These are phyloP conservation scores for Copidosoma aretas DNA, from an alignment of 2,888 invertebrate genomes.

Conservation along the genomic window DNA sequence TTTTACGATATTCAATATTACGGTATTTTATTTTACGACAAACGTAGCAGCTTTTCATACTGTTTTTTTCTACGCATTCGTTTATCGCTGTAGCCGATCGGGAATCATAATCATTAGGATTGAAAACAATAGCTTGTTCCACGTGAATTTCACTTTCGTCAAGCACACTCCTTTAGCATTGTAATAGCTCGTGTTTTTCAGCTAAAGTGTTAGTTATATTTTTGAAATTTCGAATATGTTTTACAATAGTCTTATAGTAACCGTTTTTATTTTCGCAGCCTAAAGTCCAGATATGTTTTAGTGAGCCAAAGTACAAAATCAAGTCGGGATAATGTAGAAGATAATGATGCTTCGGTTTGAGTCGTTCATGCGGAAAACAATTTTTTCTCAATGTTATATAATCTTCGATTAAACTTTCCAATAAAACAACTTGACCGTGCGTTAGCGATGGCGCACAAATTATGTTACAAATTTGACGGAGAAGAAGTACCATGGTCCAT, in stretches of 20 bases:
- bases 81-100: neutral
- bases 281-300: slow-evolving; percentile 41
- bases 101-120: neutral
- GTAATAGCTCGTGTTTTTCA: slow-evolving; percentile 32
- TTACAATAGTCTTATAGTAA: slow-evolving; percentile 42
- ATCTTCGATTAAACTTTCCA: slow-evolving; percentile 30
- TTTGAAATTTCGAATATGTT: slow-evolving; percentile 43
- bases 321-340: slow-evolving; percentile 38
- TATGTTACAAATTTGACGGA: slow-evolving; percentile 38
- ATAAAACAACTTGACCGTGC: slow-evolving; percentile 32
- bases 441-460: slow-evolving; percentile 37
- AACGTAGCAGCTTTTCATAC: neutral
- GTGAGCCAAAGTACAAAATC: slow-evolving; percentile 39
- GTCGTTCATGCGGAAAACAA: slow-evolving; percentile 32
- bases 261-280: slow-evolving; percentile 45
- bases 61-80: neutral
- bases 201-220: slow-evolving; percentile 38
- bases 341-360: slow-evolving; percentile 45
- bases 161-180: no score
- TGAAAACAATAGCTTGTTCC: no score
- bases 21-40: slow-evolving; percentile 10
- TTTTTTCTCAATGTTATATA: slow-evolving; percentile 36
- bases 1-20: slow-evolving; percentile 21
- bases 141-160: no score
- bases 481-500: slow-evolving; percentile 38